Evolutionary conservation across 2,113 vertebrate species (phyloP).

Genomic region (Capreolus pygargus): DNA sequence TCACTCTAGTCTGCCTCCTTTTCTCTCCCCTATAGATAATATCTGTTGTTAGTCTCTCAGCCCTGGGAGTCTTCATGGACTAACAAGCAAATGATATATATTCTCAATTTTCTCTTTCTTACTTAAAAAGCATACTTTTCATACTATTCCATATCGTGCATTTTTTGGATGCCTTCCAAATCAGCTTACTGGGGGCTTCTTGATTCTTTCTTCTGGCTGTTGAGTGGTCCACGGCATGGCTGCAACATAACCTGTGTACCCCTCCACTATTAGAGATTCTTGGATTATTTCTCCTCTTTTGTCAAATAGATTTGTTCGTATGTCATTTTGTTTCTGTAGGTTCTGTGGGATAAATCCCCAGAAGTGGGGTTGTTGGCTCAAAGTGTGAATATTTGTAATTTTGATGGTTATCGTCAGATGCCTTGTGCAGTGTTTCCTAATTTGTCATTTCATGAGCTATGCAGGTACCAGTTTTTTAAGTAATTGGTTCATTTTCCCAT

Average conservation of each 20-base stretch:
- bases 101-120: not conserved
- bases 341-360: not conserved
- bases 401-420: not conserved
- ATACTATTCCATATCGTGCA: not conserved
- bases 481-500: not conserved
- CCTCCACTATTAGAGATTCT: not conserved
- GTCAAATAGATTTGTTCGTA: not conserved
- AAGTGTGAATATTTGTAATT: not conserved
- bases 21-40: not conserved
- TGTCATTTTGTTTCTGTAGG: conserved; percentile 4
- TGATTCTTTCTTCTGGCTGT: not conserved
- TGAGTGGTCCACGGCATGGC: not conserved
- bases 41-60: not conserved
- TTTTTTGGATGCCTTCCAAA: conserved; percentile 4
- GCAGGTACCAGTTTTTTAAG: not conserved
- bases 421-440: not conserved
- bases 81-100: not conserved
- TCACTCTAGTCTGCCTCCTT: not conserved
- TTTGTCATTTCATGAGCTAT: not conserved
- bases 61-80: not conserved
- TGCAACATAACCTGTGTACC: not conserved
- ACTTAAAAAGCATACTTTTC: not conserved
- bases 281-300: not conserved
- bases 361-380: not conserved
- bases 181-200: not conserved